These are phyloP conservation scores for Lysiphlebus fabarum DNA, from an alignment of 1,140 invertebrate species.

Conservation along the genomic window DNA sequence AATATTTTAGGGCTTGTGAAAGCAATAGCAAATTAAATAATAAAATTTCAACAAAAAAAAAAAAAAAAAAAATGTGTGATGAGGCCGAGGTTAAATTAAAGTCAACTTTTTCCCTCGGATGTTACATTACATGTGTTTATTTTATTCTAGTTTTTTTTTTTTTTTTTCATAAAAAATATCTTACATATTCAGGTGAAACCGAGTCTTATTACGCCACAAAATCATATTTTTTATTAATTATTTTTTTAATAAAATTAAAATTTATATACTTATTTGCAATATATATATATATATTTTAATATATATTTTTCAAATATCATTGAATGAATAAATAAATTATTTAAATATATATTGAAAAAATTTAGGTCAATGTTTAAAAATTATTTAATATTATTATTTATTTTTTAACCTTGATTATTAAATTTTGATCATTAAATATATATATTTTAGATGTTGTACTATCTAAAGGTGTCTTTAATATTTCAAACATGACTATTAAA, in stretches of 20 bases:
- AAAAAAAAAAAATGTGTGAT: too few species aligned
- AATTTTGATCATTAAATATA: too few species aligned
- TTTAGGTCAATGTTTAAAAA: not conserved
- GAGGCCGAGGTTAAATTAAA: conserved; percentile 1
- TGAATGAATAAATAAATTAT: not conserved
- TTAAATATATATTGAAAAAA: not conserved
- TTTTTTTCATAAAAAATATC: too few species aligned
- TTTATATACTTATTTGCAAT: not conserved
- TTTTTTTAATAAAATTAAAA: not conserved
- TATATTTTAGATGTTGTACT: too few species aligned
- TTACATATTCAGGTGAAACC: not conserved
- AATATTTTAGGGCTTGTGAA: too few species aligned
- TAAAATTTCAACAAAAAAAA: too few species aligned
- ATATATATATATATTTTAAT: not conserved
- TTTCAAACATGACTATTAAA: too few species aligned
- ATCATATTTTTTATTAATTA: not conserved
- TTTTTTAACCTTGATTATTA: too few species aligned
- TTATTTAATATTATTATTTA: too few species aligned
- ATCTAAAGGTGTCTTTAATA: too few species aligned
- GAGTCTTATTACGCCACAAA: conserved; percentile 7
- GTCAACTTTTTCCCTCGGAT: conserved; percentile 3
- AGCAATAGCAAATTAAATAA: too few species aligned
- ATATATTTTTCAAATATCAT: too few species aligned
- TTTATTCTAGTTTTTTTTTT: not conserved
- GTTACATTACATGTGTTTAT: not conserved